Conservation (phyloP, 2,888 invertebrate genomes). For the Automeris io region DNA sequence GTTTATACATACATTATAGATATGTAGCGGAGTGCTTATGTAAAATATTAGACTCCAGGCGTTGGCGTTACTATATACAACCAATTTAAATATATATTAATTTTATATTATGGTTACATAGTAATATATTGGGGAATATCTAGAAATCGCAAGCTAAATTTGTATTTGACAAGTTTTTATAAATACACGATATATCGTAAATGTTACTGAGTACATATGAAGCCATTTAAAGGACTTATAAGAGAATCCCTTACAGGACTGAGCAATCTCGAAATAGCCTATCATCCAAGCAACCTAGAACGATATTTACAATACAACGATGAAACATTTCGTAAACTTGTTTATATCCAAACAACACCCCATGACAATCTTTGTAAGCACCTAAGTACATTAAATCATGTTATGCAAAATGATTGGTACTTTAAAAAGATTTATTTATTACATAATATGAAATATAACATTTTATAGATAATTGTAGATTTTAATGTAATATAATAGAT, state of each 20-base stretch:
- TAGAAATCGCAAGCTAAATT: conserved; percentile 68
- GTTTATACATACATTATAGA: conserved; percentile 55
- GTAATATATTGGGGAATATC: conserved; percentile 45
- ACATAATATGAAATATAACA: not conserved
- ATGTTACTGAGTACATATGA: conserved; percentile 57
- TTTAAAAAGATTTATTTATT: too few relatives aligned
- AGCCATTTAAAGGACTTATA: conserved; percentile 70
- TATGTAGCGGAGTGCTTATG: conserved; percentile 71
- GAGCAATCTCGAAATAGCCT: conserved; percentile 70
- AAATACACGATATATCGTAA: conserved; percentile 51
- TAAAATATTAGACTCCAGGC: conserved; percentile 49
- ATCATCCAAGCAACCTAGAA: conserved; percentile 61
- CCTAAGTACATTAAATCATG: not conserved
- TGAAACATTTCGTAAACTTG: conserved; percentile 34
- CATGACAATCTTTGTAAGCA: not conserved
- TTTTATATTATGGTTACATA: conserved; percentile 47
- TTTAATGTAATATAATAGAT: not conserved
- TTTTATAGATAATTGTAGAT: not conserved
- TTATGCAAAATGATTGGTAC: not conserved
- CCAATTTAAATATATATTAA: conserved; percentile 42
- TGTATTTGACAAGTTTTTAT: conserved; percentile 39
- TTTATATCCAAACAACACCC: not conserved
- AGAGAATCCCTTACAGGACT: conserved; percentile 72
- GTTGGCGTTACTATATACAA: conserved; percentile 59
- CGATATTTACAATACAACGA: conserved; percentile 64